phyloP scores from a whole-genome alignment of 2,888 invertebrate species.

The Drosophila kokeensis region DNA sequence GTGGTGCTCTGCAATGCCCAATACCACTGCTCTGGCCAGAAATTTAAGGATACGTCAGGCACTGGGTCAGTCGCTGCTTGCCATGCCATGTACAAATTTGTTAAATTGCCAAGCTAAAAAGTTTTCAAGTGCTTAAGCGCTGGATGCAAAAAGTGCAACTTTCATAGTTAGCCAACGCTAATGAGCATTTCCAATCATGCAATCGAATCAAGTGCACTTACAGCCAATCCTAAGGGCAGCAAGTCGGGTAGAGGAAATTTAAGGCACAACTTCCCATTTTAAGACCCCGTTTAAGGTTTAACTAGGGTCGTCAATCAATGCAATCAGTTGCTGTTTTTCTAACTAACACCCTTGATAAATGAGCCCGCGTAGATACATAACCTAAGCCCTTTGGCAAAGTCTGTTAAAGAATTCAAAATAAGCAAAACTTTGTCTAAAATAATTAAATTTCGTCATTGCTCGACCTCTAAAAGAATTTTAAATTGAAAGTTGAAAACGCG shows the following conservation, averaged over 20 bases:
- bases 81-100: slow-evolving; percentile 38
- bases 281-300: background rate
- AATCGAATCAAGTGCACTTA: slow-evolving; percentile 32
- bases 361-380: background rate
- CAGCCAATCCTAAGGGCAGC: slow-evolving; percentile 8
- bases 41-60: slow-evolving; percentile 23
- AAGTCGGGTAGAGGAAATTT: background rate
- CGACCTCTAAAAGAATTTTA: background rate
- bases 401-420: background rate
- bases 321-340: background rate
- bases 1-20: slow-evolving; percentile 8
- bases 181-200: slow-evolving; percentile 55
- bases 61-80: background rate
- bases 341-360: background rate
- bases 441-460: background rate
- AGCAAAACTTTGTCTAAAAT: background rate
- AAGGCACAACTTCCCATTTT: background rate
- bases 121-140: slow-evolving; percentile 47
- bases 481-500: background rate
- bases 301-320: background rate
- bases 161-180: slow-evolving; percentile 52
- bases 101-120: slow-evolving; percentile 45
- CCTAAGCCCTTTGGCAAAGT: background rate
- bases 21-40: background rate
- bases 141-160: slow-evolving; percentile 36